Percentiles rank a stretch among this genome's conserved stretches.
These are phyloP conservation scores for Agrochola macilenta DNA, from an alignment of 2,888 invertebrate species.

Conservation along the genomic window DNA sequence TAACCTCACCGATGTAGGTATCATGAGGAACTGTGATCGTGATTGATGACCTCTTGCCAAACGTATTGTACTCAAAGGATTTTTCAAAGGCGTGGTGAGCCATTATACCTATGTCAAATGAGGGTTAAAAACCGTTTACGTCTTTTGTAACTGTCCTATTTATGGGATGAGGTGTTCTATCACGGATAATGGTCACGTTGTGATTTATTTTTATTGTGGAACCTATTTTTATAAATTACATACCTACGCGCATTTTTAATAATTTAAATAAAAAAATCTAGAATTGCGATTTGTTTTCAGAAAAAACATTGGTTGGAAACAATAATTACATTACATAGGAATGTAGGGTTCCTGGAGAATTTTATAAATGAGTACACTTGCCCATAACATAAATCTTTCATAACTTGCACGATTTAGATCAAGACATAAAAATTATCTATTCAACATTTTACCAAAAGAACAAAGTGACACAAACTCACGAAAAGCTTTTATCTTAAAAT, in stretches of 20 bases:
- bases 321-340: neutral
- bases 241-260: neutral
- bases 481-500: conserved; percentile 9
- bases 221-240: neutral
- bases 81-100: conserved; percentile 41
- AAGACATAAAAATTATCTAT: neutral
- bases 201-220: conserved; percentile 35
- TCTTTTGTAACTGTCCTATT: conserved; percentile 46
- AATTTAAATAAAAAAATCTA: neutral
- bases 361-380: too few relatives aligned
- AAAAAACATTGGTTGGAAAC: neutral
- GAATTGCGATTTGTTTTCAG: neutral
- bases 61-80: conserved; percentile 60
- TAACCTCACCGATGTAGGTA: conserved; percentile 35
- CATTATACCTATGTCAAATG: conserved; percentile 57
- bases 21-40: conserved; percentile 48
- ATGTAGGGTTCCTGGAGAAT: neutral
- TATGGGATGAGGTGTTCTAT: conserved; percentile 30
- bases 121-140: conserved; percentile 53
- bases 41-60: conserved; percentile 60
- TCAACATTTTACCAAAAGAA: neutral
- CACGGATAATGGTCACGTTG: conserved; percentile 17
- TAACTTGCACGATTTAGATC: neutral
- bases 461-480: neutral
- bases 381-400: too few relatives aligned